Conservation (phyloP, 2,797 vertebrate species). For the Sciurus vulgaris region DNA sequence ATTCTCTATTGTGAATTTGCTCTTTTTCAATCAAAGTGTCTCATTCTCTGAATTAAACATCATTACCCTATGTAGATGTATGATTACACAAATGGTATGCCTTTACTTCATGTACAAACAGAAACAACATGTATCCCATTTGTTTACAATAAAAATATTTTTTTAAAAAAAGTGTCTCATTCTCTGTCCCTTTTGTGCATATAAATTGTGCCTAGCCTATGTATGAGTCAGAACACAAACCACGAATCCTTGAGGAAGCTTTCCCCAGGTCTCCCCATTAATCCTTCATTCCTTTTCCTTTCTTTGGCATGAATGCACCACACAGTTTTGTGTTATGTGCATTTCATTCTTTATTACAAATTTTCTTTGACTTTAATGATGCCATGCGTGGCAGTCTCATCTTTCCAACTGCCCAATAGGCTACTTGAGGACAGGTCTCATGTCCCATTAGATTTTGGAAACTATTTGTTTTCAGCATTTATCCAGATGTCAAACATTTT, state of each 20-base stretch:
- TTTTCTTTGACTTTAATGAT: slow-evolving; percentile 37
- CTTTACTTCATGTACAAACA: too few species aligned
- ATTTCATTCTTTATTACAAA: not conserved
- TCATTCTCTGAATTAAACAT: not conserved
- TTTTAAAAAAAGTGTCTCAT: not conserved
- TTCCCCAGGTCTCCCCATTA: not conserved
- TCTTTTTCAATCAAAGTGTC: not conserved
- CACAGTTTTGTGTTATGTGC: not conserved
- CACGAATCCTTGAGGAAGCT: not conserved
- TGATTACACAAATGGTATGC: too few species aligned
- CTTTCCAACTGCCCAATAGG: slow-evolving; percentile 21
- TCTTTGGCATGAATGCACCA: not conserved
- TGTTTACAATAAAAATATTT: too few species aligned
- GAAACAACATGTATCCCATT: too few species aligned
- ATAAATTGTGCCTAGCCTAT: slow-evolving; percentile 18
- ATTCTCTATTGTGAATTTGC: not conserved
- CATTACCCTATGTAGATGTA: too few species aligned
- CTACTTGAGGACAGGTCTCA: slow-evolving; percentile 27
- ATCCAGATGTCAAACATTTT: slow-evolving; percentile 51
- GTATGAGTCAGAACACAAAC: slow-evolving; percentile 8
- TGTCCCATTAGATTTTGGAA: not conserved
- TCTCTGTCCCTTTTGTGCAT: not conserved
- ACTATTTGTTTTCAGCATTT: slow-evolving; percentile 40
- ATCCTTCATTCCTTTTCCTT: slow-evolving; percentile 24
- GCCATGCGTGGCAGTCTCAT: not conserved